phyloP scores from a whole-genome alignment of 2,888 invertebrate species.

The Nudaria mundana region DNA sequence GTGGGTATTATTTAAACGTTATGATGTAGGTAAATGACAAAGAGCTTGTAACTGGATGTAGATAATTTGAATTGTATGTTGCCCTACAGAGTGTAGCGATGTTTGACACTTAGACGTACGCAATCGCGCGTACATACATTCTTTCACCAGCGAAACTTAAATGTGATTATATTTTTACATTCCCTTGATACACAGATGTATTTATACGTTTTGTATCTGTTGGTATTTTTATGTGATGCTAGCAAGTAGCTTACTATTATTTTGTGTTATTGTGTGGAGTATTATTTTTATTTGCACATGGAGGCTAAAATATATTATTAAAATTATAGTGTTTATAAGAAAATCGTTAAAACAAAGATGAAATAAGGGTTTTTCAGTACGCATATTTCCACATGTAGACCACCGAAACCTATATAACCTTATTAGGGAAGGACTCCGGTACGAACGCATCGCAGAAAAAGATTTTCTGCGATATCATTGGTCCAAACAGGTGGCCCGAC shows the following conservation, averaged over 20 bases:
- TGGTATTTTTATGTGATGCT: slow-evolving; percentile 36
- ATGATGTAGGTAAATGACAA: slow-evolving; percentile 14
- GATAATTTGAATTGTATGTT: not conserved
- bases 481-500: too few species aligned
- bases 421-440: too few species aligned
- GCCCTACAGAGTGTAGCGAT: slow-evolving; percentile 3
- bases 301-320: too few species aligned
- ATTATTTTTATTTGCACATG: too few species aligned
- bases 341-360: too few species aligned
- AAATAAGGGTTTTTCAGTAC: too few species aligned
- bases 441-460: too few species aligned
- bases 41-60: slow-evolving; percentile 15
- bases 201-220: slow-evolving; percentile 8
- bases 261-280: too few species aligned
- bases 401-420: too few species aligned
- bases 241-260: slow-evolving; percentile 23
- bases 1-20: slow-evolving; percentile 25
- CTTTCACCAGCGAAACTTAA: slow-evolving; percentile 10
- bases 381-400: too few species aligned
- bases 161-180: slow-evolving; percentile 18
- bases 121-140: slow-evolving; percentile 1
- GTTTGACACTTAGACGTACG: not conserved
- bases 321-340: too few species aligned
- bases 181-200: slow-evolving; percentile 17
- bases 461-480: too few species aligned